Conservation (phyloP, 1,140 invertebrate species). For the Daktulosphaira vitifoliae region DNA sequence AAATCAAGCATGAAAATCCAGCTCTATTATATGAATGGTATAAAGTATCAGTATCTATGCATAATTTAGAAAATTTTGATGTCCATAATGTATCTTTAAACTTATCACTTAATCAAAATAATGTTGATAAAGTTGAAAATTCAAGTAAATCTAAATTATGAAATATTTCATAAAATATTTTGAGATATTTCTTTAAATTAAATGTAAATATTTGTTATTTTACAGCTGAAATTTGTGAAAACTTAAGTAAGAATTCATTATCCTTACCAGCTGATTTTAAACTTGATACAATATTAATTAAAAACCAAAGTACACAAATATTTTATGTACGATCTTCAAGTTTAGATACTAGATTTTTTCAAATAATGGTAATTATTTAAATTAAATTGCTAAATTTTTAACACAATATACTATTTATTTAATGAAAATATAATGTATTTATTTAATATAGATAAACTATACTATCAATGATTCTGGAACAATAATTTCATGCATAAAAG, state of each 20-base stretch:
- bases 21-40: conserved; percentile 33
- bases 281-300: neutral
- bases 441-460: conserved; percentile 36
- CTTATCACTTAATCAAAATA: neutral
- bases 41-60: conserved; percentile 12
- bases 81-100: conserved; percentile 20
- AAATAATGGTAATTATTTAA: conserved; percentile 19
- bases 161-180: neutral
- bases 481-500: conserved; percentile 45
- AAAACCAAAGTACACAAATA: conserved; percentile 1
- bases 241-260: neutral
- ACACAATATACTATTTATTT: no score
- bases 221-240: conserved; percentile 23
- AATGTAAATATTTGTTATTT: neutral
- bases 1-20: conserved; percentile 27
- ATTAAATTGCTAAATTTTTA: no score
- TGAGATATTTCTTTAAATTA: no score
- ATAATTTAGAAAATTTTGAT: conserved; percentile 11
- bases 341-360: conserved; percentile 18
- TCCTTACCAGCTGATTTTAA: conserved; percentile 23
- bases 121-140: conserved; percentile 17
- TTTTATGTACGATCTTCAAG: conserved; percentile 11
- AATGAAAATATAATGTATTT: no score
- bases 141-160: neutral
- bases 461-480: neutral